These are phyloP conservation scores for Pseudochirops cupreus DNA, from an alignment of 2,797 vertebrate genomes.

Conservation along the genomic window DNA sequence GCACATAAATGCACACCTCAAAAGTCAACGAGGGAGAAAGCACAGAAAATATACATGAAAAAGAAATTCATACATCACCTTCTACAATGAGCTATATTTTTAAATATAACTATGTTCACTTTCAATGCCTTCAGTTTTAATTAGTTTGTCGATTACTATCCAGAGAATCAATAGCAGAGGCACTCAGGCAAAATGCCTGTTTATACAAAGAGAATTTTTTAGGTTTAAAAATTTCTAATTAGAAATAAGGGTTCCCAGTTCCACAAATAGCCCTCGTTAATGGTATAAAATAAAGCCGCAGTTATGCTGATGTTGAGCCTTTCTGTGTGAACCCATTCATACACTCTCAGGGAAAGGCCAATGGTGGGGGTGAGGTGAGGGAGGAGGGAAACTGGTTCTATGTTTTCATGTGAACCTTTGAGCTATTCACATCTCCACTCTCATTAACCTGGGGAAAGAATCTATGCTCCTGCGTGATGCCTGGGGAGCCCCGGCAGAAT, in stretches of 20 bases:
- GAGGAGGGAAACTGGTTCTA: not conserved
- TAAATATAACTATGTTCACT: constrained; percentile 35
- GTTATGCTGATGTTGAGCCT: constrained; percentile 31
- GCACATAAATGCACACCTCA: not conserved
- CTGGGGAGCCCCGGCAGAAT: constrained; percentile 51
- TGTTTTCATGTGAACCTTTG: constrained; percentile 9
- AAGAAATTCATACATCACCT: not conserved
- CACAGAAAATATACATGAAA: constrained; percentile 50
- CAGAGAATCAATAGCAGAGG: constrained; percentile 58
- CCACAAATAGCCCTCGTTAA: constrained; percentile 22
- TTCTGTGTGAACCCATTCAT: constrained; percentile 29
- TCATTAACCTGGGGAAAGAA: constrained; percentile 24
- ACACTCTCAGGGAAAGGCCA: constrained; percentile 24
- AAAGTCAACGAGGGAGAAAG: constrained; percentile 38
- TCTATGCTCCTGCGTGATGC: constrained; percentile 24
- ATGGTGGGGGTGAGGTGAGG: not conserved
- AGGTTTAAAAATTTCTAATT: constrained; percentile 50
- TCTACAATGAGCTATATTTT: constrained; percentile 39
- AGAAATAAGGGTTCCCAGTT: constrained; percentile 52
- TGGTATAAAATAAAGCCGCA: constrained; percentile 28
- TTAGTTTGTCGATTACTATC: constrained; percentile 34
- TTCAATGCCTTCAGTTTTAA: constrained; percentile 26
- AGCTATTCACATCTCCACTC: constrained; percentile 19
- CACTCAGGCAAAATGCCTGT: not conserved
- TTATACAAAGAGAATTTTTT: constrained; percentile 43